phyloP scores from a whole-genome alignment of 2,797 vertebrate species.

The Zonotrichia albicollis region DNA sequence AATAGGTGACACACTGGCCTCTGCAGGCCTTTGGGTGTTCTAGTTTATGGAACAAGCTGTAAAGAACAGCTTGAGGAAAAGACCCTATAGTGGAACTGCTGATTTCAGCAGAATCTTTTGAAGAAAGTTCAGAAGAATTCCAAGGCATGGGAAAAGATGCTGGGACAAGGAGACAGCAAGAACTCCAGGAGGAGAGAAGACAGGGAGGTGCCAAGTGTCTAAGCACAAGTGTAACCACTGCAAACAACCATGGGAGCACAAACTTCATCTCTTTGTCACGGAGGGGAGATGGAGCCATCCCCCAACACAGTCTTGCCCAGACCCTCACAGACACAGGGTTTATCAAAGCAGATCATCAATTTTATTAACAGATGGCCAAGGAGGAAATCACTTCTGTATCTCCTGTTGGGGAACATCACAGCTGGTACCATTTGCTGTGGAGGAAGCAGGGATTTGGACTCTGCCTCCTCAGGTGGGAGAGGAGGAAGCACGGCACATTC shows the following conservation, averaged over 20 bases:
- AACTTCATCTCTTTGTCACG: neutral
- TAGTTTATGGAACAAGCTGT: neutral
- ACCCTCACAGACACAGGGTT: neutral
- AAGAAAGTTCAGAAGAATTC: neutral
- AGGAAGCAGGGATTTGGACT: neutral
- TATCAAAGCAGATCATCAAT: neutral
- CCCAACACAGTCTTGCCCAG: neutral
- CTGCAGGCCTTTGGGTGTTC: neutral
- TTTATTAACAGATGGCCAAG: neutral
- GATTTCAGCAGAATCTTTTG: neutral
- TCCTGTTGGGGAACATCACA: neutral
- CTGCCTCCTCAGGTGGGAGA: neutral
- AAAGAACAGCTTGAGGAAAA: neutral
- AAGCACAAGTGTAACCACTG: neutral
- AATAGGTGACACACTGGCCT: fast-evolving
- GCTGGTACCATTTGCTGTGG: neutral
- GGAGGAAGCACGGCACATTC: neutral
- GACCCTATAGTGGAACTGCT: neutral
- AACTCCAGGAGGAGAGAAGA: neutral
- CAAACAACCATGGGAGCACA: neutral
- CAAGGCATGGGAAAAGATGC: neutral
- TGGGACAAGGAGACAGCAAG: neutral
- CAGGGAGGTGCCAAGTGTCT: neutral
- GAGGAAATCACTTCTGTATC: neutral
- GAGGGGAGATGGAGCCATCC: neutral